Base-by-base conservation (phyloP, 92 coral and sea anemone genomes). In the Heteractis magnifica region DNA sequence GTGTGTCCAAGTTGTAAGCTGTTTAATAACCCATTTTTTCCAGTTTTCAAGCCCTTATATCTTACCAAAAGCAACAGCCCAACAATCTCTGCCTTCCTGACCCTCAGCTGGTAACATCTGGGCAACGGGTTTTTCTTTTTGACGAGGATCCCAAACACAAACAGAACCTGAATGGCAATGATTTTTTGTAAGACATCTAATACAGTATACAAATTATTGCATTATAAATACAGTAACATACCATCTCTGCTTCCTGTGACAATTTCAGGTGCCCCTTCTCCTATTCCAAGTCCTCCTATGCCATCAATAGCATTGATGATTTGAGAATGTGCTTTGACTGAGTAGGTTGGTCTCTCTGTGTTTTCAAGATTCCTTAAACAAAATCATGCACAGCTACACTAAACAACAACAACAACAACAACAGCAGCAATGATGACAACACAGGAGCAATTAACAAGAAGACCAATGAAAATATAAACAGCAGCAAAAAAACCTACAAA, bases 51-150 rank as follows among this genome's bases (percentile, higher is more conserved):
- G 26, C 0, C 13, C 41, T n/a, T 8, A 68, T 8, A 10, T 12
- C 97, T 86, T 77, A 97, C 99, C 99, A 94, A 97, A 97, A n/a
- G 99, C 94, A 62, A 97, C 99, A 85, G 98, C 89, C 99, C 99
- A 97, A 59, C 99, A 97, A 85, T 97, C 99, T 10, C 99, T 84
- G 8, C 92, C 97, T 76, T 94, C 99, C 74, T 94, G 92, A 8
- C 98, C 98, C 49, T 92, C 95, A 56, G 92, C 97, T 18, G 99
- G 99, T 13, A 92, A 85, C 98, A 97, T 97, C 84, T 86, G 90
- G 16, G 99, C 99, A 20, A 97, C 99, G 4, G 99, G 98, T 64
- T 92, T 92, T 80, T 97, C 98, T 83, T 94, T 97, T 71, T 97
- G 99, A 56, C 99, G 91, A 52, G 99, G 99, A 85, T 97, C 99